These are phyloP conservation scores for Orchestia grillus DNA, from an alignment of 1,140 invertebrate species.

Conservation along the genomic window DNA sequence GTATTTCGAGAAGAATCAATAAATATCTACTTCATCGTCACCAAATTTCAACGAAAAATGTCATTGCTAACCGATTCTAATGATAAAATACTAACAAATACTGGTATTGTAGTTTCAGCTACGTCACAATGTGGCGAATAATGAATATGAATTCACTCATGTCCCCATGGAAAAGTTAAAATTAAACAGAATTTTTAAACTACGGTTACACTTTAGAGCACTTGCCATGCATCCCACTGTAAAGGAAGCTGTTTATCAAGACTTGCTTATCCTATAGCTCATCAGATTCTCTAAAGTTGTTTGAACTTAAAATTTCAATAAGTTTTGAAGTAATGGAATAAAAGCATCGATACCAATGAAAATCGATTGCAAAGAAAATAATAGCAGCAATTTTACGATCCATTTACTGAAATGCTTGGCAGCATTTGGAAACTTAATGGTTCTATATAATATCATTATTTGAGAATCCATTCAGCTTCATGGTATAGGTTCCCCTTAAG, in stretches of 20 bases:
- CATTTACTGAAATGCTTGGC: not conserved
- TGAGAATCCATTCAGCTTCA: conserved; percentile 2
- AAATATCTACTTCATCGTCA: too few relatives aligned
- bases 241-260: not conserved
- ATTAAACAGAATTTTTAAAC: not conserved
- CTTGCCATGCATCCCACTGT: not conserved
- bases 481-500: conserved; percentile 50
- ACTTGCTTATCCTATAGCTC: not conserved
- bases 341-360: not conserved
- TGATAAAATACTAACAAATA: too few relatives aligned
- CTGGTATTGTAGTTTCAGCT: too few relatives aligned
- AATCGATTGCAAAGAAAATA: not conserved
- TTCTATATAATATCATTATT: not conserved
- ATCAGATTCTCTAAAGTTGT: not conserved
- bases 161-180: too few relatives aligned
- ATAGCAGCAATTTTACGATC: not conserved
- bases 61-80: too few relatives aligned
- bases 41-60: too few relatives aligned
- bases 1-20: too few relatives aligned
- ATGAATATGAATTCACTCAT: too few relatives aligned
- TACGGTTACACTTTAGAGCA: not conserved
- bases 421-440: not conserved
- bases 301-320: not conserved
- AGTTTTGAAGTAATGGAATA: not conserved
- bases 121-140: too few relatives aligned